Base-by-base conservation (phyloP, 2,797 vertebrate genomes). In the Chromis chromis region DNA sequence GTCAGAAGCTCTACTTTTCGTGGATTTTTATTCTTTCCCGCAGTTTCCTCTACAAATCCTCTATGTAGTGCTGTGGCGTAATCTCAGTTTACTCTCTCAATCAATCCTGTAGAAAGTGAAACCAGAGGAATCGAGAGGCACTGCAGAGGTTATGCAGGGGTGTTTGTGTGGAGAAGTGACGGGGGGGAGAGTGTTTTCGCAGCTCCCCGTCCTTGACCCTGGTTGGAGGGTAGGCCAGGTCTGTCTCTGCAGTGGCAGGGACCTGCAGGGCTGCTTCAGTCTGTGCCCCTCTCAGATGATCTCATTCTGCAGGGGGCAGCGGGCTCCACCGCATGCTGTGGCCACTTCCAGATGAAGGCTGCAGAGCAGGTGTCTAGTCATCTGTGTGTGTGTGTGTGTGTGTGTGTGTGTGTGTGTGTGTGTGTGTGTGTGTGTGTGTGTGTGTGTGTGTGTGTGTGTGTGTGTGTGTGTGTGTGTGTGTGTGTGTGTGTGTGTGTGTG, bases 261-360 rank as follows among this genome's bases (percentile, higher is more conserved):
- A 90, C 71, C 81, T 74, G 83, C 89, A 89, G 76, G 83, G 73
- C 74, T 65, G 79, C 64, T 70, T 78, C 42, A 16, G 74, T 65
- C 75, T 0, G 2, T 63, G 12, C 75, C 73, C 70, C 64, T 61
- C 70, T 83, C 74, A 77, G 86, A 93, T 93, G 93, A 94, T 85
- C 87, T 93, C 91, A 91, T 92, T 83, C 87, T 94, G 92, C 93
- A 87, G 90, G 83, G 80, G 81, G 83, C 73, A 87, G 75, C 69
- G 1, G 53, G 54, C 82, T 78, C 64, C 78, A 44, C 86, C 21
- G 69, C 84, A 84, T 70, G 74, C 82, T 76, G 79, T 7, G 78
- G 86, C 71, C 80, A 78, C 88, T 65, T 89, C 71, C 78, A 86
- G 80, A 90, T 89, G 81, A 90, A 87, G 83, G 80, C 86, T 88